Percentiles rank a stretch among this genome's conserved stretches.
phyloP scores from a whole-genome alignment of 2,888 invertebrate genomes.

The Bembecia ichneumoniformis region DNA sequence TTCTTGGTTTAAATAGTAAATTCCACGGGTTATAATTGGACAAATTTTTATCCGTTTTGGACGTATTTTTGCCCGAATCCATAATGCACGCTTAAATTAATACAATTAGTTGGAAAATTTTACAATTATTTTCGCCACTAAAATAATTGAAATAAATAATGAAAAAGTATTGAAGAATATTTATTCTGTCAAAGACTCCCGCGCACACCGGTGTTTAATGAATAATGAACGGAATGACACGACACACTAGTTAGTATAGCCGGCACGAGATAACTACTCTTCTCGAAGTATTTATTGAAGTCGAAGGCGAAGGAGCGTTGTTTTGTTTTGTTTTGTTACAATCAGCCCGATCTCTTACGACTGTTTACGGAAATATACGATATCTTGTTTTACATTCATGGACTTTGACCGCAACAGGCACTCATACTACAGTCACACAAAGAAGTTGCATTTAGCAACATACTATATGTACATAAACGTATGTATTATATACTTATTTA shows the following conservation, averaged over 20 bases:
- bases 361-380: conserved; percentile 44
- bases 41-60: conserved; percentile 33
- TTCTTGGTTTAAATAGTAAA: conserved; percentile 50
- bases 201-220: conserved; percentile 37
- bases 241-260: too few relatives aligned
- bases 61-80: conserved; percentile 43
- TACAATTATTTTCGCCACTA: too few relatives aligned
- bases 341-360: conserved; percentile 41
- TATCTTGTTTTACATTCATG: conserved; percentile 28
- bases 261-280: too few relatives aligned
- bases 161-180: neutral
- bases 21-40: conserved; percentile 54
- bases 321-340: conserved; percentile 46
- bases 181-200: conserved; percentile 17
- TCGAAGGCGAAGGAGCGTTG: conserved; percentile 26
- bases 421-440: conserved; percentile 12
- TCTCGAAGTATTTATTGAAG: conserved; percentile 16
- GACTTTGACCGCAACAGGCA: conserved; percentile 34
- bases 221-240: too few relatives aligned
- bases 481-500: too few relatives aligned
- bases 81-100: conserved; percentile 14
- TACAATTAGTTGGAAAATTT: too few relatives aligned
- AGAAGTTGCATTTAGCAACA: too few relatives aligned
- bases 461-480: too few relatives aligned
- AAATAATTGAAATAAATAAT: too few relatives aligned